These are phyloP conservation scores for Phytoseiulus persimilis DNA, from an alignment of 2,888 invertebrate species.

Conservation along the genomic window DNA sequence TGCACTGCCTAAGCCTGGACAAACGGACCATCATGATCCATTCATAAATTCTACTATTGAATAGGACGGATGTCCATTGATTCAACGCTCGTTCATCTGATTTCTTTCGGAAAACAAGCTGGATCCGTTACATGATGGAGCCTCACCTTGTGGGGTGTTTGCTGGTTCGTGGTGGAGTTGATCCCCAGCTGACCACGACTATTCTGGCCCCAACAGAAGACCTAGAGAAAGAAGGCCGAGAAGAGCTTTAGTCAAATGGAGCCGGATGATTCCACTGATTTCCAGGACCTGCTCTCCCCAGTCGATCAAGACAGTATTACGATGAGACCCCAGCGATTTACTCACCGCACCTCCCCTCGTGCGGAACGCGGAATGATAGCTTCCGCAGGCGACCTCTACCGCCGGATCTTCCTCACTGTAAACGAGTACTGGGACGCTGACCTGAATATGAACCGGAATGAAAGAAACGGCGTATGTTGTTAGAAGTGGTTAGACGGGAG, in stretches of 20 bases:
- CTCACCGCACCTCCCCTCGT: slow-evolving; percentile 57
- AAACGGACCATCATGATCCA: too few relatives aligned
- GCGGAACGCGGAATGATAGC: slow-evolving; percentile 57
- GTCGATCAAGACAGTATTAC: neutral
- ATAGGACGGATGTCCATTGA: neutral
- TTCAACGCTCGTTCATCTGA: neutral
- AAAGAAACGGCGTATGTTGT: neutral
- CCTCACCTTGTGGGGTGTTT: slow-evolving; percentile 53
- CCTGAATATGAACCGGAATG: neutral
- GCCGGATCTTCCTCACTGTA: slow-evolving; percentile 54
- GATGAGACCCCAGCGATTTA: neutral
- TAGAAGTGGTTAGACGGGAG: too few relatives aligned
- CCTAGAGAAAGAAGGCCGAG: slow-evolving; percentile 43
- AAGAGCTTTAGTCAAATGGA: neutral
- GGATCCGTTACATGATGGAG: neutral
- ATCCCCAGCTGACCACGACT: slow-evolving; percentile 58
- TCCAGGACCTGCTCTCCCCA: neutral
- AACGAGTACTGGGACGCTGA: slow-evolving; percentile 53
- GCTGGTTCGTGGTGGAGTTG: slow-evolving; percentile 56
- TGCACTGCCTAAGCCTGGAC: too few relatives aligned
- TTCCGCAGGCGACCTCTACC: slow-evolving; percentile 57
- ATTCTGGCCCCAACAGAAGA: slow-evolving; percentile 60
- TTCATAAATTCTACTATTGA: too few relatives aligned
- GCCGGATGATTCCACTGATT: too few relatives aligned
- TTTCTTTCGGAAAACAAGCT: too few relatives aligned